These are phyloP conservation scores for Acheta domesticus DNA, from an alignment of 2,888 invertebrate species.

Conservation along the genomic window DNA sequence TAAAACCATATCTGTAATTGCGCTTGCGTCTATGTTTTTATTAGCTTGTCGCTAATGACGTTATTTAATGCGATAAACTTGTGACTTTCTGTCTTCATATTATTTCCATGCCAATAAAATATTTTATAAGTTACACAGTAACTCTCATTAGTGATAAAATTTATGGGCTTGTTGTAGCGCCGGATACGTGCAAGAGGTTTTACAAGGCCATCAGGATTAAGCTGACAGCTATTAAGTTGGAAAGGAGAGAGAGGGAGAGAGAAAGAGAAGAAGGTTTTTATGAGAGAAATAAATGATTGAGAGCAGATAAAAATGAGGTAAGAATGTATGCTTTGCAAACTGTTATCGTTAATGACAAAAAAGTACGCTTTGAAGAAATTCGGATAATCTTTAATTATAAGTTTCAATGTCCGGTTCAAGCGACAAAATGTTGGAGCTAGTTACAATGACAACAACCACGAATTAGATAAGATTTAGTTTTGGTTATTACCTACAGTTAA, in stretches of 20 bases:
- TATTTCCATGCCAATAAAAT: conserved; percentile 11
- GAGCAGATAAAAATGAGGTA: neutral
- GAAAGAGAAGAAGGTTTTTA: neutral
- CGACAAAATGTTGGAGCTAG: too few species aligned
- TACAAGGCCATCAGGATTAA: conserved; percentile 11
- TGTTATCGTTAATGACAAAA: neutral
- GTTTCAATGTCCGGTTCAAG: too few species aligned
- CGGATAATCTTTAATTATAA: neutral
- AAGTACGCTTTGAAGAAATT: neutral
- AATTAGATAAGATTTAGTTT: too few species aligned
- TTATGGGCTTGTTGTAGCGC: neutral
- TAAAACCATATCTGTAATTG: conserved; percentile 9
- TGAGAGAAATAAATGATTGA: neutral
- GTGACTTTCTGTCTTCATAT: conserved; percentile 18
- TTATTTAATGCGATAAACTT: conserved; percentile 9
- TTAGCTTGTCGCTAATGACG: conserved; percentile 18
- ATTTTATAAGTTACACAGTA: conserved; percentile 18
- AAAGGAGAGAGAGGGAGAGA: too few species aligned
- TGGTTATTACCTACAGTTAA: too few species aligned
- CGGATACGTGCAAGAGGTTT: neutral
- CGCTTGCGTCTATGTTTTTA: neutral
- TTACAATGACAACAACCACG: too few species aligned
- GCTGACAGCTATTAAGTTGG: neutral
- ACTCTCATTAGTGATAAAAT: neutral
- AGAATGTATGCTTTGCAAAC: neutral